Conservation (phyloP, 2,113 vertebrate genomes). For the Addax nasomaculatus region DNA sequence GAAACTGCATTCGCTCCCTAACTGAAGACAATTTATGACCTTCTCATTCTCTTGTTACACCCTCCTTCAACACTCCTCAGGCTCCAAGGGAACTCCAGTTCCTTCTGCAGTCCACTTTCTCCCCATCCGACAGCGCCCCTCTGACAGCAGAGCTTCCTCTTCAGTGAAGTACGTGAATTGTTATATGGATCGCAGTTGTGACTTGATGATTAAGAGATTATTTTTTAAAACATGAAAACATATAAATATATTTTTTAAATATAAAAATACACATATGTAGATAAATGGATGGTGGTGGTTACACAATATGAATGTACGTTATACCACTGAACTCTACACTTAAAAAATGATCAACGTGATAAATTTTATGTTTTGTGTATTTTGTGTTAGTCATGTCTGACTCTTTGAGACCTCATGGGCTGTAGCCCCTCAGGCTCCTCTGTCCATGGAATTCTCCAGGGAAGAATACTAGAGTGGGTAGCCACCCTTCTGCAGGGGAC, state of each 20-base stretch:
- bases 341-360: not conserved
- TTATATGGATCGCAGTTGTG: not conserved
- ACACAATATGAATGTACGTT: not conserved
- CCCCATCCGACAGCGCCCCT: not conserved
- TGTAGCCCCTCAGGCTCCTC: not conserved
- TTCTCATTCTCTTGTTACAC: not conserved
- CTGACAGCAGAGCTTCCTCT: accelerated
- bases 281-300: not conserved
- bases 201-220: not conserved
- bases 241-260: not conserved
- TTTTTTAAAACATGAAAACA: not conserved
- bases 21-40: not conserved
- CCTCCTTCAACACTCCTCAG: not conserved
- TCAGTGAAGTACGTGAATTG: not conserved
- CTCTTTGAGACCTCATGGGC: not conserved
- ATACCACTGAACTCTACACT: not conserved
- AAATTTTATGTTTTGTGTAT: not conserved
- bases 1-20: not conserved
- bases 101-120: not conserved
- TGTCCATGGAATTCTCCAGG: not conserved
- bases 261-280: not conserved
- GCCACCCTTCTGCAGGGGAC: not conserved
- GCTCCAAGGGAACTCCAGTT: not conserved
- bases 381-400: not conserved
- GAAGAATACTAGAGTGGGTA: not conserved